These are phyloP conservation scores for Xestia ashworthii DNA, from an alignment of 2,888 invertebrate genomes.

Conservation along the genomic window DNA sequence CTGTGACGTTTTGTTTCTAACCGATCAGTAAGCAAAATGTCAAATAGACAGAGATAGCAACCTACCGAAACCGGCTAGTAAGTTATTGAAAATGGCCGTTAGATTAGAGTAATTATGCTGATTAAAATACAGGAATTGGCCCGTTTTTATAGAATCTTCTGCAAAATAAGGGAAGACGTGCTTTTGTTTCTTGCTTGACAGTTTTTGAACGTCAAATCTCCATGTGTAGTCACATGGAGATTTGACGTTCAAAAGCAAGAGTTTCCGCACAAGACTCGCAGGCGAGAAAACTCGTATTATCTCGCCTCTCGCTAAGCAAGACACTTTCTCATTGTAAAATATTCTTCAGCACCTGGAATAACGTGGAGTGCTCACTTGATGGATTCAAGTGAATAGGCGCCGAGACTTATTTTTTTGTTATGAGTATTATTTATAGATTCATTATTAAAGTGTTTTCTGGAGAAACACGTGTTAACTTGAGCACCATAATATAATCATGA, in stretches of 20 bases:
- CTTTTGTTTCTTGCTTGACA: no score
- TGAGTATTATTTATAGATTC: background rate
- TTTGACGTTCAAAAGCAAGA: background rate
- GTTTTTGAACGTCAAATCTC: no score
- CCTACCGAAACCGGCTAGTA: no score
- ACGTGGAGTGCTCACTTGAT: constrained; percentile 20
- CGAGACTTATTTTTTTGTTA: background rate
- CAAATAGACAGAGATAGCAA: no score
- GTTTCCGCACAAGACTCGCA: background rate
- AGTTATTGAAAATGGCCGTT: no score
- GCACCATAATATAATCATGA: background rate
- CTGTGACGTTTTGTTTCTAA: no score
- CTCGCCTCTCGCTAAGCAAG: background rate
- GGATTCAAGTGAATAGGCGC: background rate
- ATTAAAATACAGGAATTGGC: no score
- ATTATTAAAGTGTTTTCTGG: background rate
- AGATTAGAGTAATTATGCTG: no score
- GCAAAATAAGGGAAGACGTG: no score
- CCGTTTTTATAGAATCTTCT: no score
- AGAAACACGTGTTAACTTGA: background rate
- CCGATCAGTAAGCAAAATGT: no score
- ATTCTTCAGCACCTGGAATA: background rate
- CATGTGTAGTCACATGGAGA: no score
- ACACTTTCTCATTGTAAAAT: background rate
- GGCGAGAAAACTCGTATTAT: background rate